Conservation (phyloP, 1,140 invertebrate genomes). For the Heterodera schachtii region DNA sequence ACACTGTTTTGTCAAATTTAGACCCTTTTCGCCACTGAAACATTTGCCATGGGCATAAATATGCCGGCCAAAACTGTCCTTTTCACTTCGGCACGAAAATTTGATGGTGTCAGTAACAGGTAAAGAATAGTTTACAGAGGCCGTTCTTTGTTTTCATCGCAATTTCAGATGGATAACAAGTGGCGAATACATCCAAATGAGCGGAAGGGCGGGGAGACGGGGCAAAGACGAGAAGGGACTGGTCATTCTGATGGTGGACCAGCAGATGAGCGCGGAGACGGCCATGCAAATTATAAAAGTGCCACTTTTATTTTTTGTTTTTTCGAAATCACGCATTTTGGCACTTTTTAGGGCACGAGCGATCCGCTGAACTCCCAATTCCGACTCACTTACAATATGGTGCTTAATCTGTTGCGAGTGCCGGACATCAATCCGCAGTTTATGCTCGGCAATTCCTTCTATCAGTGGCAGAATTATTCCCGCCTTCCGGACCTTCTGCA, state of each 20-base stretch:
- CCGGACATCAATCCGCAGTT: conserved; percentile 99
- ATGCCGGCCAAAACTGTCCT: conserved; percentile 99
- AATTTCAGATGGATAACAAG: conserved; percentile 71
- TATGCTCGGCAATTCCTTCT: conserved; percentile 97
- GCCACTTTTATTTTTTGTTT: background rate
- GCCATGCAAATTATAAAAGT: conserved; percentile 83
- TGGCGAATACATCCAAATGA: conserved; percentile 99
- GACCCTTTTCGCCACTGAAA: conserved; percentile 97
- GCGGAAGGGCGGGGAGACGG: conserved; percentile 91
- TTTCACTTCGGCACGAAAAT: conserved; percentile 91
- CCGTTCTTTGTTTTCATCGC: too few relatives aligned
- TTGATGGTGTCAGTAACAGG: conserved; percentile 94
- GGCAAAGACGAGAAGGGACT: conserved; percentile 97
- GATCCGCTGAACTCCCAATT: conserved; percentile 98
- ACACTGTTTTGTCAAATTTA: conserved; percentile 45
- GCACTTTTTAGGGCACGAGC: conserved; percentile 74
- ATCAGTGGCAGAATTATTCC: conserved; percentile 97
- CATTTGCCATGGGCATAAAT: conserved; percentile 99
- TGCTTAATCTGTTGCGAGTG: conserved; percentile 88
- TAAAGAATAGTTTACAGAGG: conserved; percentile 67
- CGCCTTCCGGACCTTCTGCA: conserved; percentile 85
- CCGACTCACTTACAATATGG: conserved; percentile 99
- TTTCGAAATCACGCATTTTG: background rate
- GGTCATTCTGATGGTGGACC: conserved; percentile 97
- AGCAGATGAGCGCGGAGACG: conserved; percentile 84